These are phyloP conservation scores for Sminthopsis crassicaudata DNA, from an alignment of 2,113 vertebrate species.

Conservation along the genomic window DNA sequence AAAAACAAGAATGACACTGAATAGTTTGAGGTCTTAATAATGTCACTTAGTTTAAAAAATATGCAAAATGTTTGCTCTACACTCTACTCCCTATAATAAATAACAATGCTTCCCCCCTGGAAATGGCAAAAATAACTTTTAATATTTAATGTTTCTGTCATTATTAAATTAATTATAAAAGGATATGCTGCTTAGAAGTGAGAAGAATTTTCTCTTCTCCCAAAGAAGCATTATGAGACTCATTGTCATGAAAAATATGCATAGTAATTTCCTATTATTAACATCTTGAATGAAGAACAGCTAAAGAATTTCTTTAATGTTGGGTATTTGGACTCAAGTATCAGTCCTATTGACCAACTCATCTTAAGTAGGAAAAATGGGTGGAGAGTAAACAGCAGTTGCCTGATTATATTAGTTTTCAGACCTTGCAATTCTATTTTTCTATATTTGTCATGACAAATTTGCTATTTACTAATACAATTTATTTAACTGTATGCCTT, in stretches of 20 bases:
- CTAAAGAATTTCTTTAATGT: constrained; percentile 9
- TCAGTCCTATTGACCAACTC: constrained; percentile 14
- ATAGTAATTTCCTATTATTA: constrained; percentile 22
- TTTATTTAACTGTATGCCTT: neutral
- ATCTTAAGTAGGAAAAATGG: constrained; percentile 23
- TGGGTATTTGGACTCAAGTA: constrained; percentile 8
- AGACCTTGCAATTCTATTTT: neutral
- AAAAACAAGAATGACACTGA: neutral
- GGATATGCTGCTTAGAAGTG: neutral
- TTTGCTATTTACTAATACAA: too few species aligned
- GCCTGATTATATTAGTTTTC: neutral
- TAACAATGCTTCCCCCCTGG: neutral
- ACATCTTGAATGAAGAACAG: neutral
- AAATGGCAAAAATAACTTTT: constrained; percentile 1
- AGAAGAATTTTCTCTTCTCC: constrained; percentile 6
- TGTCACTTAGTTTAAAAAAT: constrained; percentile 9
- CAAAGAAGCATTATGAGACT: neutral
- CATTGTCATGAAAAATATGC: constrained; percentile 12
- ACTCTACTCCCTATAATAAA: neutral
- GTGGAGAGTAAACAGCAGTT: neutral
- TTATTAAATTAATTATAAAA: constrained; percentile 19
- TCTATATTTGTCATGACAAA: neutral
- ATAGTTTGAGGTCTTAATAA: neutral
- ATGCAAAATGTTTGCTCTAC: neutral
- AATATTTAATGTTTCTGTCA: constrained; percentile 15